Evolutionary conservation across 2,888 invertebrate genomes (phyloP), one percentile per base, ranked within the genome.

Genomic region (Eurytoma californica): DNA sequence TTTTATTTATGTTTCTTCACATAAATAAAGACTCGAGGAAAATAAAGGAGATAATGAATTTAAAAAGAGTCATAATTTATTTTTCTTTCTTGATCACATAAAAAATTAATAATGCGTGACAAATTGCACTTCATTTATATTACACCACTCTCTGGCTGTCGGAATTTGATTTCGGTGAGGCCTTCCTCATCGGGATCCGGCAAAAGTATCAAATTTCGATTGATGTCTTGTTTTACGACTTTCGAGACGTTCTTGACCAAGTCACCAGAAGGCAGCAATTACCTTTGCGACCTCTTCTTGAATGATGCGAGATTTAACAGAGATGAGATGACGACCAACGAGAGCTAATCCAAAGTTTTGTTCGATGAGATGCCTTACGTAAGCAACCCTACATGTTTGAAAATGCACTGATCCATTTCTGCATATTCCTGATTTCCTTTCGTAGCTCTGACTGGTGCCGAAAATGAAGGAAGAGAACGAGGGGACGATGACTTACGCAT

Each of bases 131-230:
- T 39, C 7, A 39, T 39, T 9, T 9, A 1, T 9, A 39, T 39
- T 39, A 39, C 96, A 3, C 98, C 98, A 0, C 82, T 91, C 98
- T 95, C 91, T 98, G 98, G 98, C 88, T 98, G 53, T 95, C 97
- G 0, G 98, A 97, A 0, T 98, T 98, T 91, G 98, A 94, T 91
- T 98, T 98, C 90, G 97, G 98, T 0, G 97, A 98, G 91, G 97
- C 98, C 2, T 98, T 98, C 91, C 92, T 98, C 68, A 98, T 98
- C 3, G 97, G 97, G 7, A 96, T 95, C 18, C 95, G 96, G 88
- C 98, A 98, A 91, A 97, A 97, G 90, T 96, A 96, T 91, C 94
- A 94, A 80, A 97, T 98, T 86, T 97, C 98, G 47, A 98, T 98
- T 84, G 98, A 98, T 91, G 92, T 96, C 84, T 91, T 24, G 1